phyloP scores from a whole-genome alignment of 2,888 invertebrate species.

The Caenorhabditis sp. region DNA sequence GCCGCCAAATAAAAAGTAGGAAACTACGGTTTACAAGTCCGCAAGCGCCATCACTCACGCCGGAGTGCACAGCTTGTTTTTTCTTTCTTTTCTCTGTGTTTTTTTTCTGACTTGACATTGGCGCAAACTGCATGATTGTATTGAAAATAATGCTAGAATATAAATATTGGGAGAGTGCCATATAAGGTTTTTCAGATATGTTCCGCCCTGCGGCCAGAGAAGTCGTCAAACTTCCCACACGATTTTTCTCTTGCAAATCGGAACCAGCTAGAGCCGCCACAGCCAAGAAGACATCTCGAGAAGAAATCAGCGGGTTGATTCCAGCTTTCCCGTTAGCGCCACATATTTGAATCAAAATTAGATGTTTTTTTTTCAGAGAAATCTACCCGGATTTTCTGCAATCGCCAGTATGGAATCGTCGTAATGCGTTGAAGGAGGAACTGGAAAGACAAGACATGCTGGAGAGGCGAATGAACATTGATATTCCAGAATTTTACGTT shows the following conservation, averaged over 20 bases:
- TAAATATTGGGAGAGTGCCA: neutral
- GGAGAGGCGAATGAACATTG: slow-evolving; percentile 89
- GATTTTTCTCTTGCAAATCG: slow-evolving; percentile 54
- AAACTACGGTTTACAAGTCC: slow-evolving; percentile 9
- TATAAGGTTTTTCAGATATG: slow-evolving; percentile 31
- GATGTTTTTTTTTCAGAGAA: slow-evolving; percentile 65
- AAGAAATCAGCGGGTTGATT: slow-evolving; percentile 34
- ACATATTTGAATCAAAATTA: neutral
- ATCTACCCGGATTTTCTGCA: slow-evolving; percentile 82
- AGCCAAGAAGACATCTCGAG: neutral
- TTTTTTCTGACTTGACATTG: neutral
- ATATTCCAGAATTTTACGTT: slow-evolving; percentile 98
- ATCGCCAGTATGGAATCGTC: slow-evolving; percentile 80
- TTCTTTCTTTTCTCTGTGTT: neutral
- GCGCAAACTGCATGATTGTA: neutral
- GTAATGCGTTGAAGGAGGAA: slow-evolving; percentile 87
- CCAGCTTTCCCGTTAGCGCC: slow-evolving; percentile 52
- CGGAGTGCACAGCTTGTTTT: neutral
- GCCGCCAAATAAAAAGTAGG: too few relatives aligned
- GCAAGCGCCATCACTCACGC: slow-evolving; percentile 16
- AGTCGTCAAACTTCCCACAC: slow-evolving; percentile 16
- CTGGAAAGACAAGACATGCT: slow-evolving; percentile 96
- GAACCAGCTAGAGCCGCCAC: slow-evolving; percentile 35
- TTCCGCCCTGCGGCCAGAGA: slow-evolving; percentile 28
- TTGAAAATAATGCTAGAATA: neutral